These are phyloP conservation scores for Autographa gamma DNA, from an alignment of 2,888 invertebrate species.

Conservation along the genomic window DNA sequence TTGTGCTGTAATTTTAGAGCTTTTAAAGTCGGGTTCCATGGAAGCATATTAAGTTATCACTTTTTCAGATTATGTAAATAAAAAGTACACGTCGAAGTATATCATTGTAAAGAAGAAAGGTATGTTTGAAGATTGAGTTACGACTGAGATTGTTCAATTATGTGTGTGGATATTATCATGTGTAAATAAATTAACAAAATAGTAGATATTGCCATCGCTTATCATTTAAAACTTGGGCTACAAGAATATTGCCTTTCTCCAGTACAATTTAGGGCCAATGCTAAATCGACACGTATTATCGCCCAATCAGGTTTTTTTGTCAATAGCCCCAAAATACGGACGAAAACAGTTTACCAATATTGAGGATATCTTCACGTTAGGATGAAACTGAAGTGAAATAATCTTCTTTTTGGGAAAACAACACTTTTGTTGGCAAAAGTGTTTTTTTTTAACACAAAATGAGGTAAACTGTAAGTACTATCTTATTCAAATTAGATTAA, in stretches of 20 bases:
- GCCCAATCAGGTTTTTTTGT: slow-evolving; percentile 40
- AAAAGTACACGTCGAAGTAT: too few relatives aligned
- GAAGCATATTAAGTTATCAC: too few relatives aligned
- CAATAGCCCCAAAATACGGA: slow-evolving; percentile 17
- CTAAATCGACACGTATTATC: slow-evolving; percentile 47
- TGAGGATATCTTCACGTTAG: not conserved
- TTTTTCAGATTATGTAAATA: too few relatives aligned
- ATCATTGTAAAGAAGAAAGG: too few relatives aligned
- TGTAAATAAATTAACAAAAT: too few relatives aligned
- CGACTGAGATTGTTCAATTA: too few relatives aligned
- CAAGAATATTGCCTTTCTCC: not conserved
- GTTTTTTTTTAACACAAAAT: too few relatives aligned
- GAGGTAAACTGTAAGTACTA: not conserved
- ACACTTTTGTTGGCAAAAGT: not conserved
- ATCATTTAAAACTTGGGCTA: slow-evolving; percentile 14
- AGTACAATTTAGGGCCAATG: slow-evolving; percentile 32
- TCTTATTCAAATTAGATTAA: too few relatives aligned
- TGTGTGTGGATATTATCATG: too few relatives aligned
- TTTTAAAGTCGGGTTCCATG: too few relatives aligned
- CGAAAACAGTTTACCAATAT: slow-evolving; percentile 20
- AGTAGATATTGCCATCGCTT: not conserved
- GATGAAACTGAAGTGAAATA: not conserved
- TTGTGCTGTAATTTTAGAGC: too few relatives aligned
- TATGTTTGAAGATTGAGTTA: too few relatives aligned
- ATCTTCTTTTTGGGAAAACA: not conserved